Evolutionary conservation across 2,888 invertebrate genomes (phyloP).

Genomic region (Idaea dimidiata): DNA sequence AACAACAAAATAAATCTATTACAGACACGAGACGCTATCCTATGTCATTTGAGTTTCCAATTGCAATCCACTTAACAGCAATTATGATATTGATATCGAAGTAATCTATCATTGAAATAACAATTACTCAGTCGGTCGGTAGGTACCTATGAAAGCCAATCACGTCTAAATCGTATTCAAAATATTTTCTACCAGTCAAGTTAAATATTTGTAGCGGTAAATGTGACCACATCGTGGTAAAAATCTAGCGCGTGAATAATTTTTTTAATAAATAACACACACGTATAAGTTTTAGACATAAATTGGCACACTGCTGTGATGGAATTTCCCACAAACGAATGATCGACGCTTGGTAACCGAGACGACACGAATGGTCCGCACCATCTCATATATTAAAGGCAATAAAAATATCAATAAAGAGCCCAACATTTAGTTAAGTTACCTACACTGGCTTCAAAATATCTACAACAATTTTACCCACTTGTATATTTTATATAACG

Average conservation of each 20-base stretch:
- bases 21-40: conserved; percentile 21
- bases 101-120: conserved; percentile 23
- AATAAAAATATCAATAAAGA: conserved; percentile 40
- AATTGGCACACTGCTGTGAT: conserved; percentile 24
- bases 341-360: conserved; percentile 48
- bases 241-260: too few relatives aligned
- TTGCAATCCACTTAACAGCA: conserved; percentile 21
- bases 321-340: conserved; percentile 58
- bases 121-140: conserved; percentile 21
- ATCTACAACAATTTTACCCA: too few relatives aligned
- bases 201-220: too few relatives aligned
- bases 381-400: conserved; percentile 46
- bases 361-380: conserved; percentile 47
- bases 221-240: too few relatives aligned
- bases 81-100: conserved; percentile 21
- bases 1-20: conserved; percentile 43
- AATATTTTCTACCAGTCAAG: conserved; percentile 8
- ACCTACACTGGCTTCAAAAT: conserved; percentile 13
- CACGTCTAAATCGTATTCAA: conserved; percentile 14
- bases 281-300: conserved; percentile 28
- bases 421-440: conserved; percentile 7
- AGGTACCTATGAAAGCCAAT: conserved; percentile 17
- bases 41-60: conserved; percentile 13
- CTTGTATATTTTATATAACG: conserved; percentile 3
- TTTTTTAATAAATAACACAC: too few relatives aligned